These are phyloP conservation scores for Lycocerus yunnanus DNA, from an alignment of 2,888 invertebrate species.

Conservation along the genomic window DNA sequence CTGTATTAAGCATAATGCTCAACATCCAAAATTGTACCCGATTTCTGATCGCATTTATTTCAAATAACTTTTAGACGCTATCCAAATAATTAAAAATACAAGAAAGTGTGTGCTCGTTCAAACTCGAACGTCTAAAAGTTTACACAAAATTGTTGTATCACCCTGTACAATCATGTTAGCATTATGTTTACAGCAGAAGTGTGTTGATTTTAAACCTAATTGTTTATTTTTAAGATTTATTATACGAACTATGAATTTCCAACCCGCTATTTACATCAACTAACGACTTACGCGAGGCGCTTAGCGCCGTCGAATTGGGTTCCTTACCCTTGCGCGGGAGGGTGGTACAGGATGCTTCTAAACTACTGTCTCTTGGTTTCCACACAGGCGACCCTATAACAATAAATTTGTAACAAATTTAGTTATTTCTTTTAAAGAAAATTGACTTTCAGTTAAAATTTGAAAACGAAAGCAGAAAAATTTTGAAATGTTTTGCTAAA, in stretches of 20 bases:
- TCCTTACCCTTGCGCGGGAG: conserved; percentile 67
- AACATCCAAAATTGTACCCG: neutral
- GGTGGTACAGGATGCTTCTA: conserved; percentile 64
- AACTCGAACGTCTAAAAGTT: neutral
- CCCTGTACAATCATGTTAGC: neutral
- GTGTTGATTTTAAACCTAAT: neutral
- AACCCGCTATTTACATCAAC: conserved; percentile 58
- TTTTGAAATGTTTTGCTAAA: neutral
- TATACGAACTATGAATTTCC: conserved; percentile 55
- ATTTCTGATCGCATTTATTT: neutral
- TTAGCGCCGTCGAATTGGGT: conserved; percentile 57
- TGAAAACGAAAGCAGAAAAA: neutral
- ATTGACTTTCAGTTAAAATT: conserved; percentile 24
- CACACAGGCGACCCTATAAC: conserved; percentile 96
- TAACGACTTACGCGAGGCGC: conserved; percentile 64
- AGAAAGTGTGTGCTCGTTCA: neutral
- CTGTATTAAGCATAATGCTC: neutral
- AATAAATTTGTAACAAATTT: conserved; percentile 45
- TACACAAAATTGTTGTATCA: neutral
- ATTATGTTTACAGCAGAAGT: conserved; percentile 11
- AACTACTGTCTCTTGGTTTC: conserved; percentile 89
- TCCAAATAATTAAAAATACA: neutral
- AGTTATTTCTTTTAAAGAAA: conserved; percentile 3
- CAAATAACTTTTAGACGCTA: neutral
- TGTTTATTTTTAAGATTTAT: conserved; percentile 45